phyloP scores from a whole-genome alignment of 53 echinoderm and acorn worm genomes.

The Mesocentrotus franciscanus region DNA sequence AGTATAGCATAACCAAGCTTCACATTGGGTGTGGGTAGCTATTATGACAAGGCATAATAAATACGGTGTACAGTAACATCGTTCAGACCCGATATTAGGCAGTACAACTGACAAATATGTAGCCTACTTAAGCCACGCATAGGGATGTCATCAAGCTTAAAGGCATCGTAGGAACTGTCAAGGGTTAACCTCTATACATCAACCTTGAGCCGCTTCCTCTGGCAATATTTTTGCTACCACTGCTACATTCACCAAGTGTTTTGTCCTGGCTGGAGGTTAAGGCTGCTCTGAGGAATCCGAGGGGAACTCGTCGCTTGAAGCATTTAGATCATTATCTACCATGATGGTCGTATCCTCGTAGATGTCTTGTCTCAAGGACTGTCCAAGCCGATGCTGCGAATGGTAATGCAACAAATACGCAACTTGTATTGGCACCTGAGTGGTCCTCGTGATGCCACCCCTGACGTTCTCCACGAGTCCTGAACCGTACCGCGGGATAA shows the following conservation, averaged over 20 bases:
- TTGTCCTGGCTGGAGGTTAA: constrained; percentile 9
- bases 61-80: no score
- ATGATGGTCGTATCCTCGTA: constrained; percentile 64
- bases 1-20: no score
- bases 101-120: no score
- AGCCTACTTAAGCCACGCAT: neutral
- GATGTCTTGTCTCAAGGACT: neutral
- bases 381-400: neutral
- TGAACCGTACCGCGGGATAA: constrained; percentile 46
- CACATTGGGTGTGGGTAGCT: no score
- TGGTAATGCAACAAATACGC: constrained; percentile 27
- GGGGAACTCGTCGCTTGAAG: constrained; percentile 54
- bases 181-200: neutral
- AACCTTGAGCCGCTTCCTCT: constrained; percentile 52
- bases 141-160: neutral
- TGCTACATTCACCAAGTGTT: neutral
- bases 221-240: neutral
- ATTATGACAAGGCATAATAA: no score
- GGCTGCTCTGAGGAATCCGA: constrained; percentile 1
- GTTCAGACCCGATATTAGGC: no score
- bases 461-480: neutral
- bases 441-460: constrained; percentile 28
- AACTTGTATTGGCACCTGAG: neutral
- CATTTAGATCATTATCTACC: constrained; percentile 60
- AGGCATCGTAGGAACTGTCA: neutral